Conservation (phyloP, 2,888 invertebrate species). For the Dolichomitus sp. region DNA sequence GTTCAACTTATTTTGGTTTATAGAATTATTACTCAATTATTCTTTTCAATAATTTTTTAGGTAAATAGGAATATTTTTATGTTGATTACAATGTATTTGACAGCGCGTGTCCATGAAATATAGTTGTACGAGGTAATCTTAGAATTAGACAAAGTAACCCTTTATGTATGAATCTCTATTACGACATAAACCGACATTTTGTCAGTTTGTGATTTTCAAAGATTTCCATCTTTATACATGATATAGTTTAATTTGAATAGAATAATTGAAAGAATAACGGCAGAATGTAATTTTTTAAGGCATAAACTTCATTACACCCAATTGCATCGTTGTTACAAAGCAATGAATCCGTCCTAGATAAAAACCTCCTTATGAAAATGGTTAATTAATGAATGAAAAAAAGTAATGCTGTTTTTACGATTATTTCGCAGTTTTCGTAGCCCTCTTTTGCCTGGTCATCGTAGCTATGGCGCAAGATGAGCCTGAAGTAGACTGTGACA, state of each 20-base stretch:
- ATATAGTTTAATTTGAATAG: neutral
- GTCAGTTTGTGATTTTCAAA: neutral
- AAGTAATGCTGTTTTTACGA: neutral
- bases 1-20: too few species aligned
- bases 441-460: constrained; percentile 61
- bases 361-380: neutral
- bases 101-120: too few species aligned
- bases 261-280: neutral
- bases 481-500: constrained; percentile 55
- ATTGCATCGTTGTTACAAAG: neutral
- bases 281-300: neutral
- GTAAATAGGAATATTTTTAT: too few species aligned
- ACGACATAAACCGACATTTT: neutral
- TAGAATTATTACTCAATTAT: too few species aligned
- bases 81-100: too few species aligned
- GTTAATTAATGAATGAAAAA: neutral
- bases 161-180: neutral
- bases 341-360: neutral
- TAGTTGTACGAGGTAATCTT: too few species aligned
- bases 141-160: neutral
- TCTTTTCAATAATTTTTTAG: too few species aligned
- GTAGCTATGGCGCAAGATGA: constrained; percentile 37
- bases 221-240: neutral
- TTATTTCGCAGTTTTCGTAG: constrained; percentile 59
- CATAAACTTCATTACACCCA: neutral